Evolutionary conservation across 2,888 invertebrate genomes (phyloP).

Genomic region (Troilus luridus): DNA sequence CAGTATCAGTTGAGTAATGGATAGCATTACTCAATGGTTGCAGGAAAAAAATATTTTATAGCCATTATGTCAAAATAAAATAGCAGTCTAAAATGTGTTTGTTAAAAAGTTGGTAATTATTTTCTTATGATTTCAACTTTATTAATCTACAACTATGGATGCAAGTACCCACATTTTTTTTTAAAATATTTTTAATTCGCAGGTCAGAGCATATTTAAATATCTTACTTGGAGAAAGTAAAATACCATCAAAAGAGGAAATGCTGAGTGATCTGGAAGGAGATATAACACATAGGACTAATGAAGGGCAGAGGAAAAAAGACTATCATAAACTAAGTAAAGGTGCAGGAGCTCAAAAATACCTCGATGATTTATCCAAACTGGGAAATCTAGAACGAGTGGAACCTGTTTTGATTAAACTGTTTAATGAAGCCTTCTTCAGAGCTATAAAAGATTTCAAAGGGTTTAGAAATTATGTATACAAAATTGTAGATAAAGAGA

Average conservation of each 20-base stretch:
- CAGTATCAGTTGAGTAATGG: no score
- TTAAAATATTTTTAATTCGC: conserved; percentile 65
- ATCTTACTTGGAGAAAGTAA: conserved; percentile 76
- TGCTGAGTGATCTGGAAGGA: conserved; percentile 75
- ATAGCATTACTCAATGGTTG: no score
- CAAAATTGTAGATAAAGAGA: conserved; percentile 76
- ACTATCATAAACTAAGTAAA: conserved; percentile 87
- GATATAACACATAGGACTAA: conserved; percentile 75
- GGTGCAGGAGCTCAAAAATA: conserved; percentile 77
- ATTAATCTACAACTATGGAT: background rate
- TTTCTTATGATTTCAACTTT: background rate
- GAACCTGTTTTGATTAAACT: conserved; percentile 80
- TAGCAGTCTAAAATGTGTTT: background rate
- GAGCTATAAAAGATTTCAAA: conserved; percentile 76
- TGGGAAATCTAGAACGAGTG: conserved; percentile 73
- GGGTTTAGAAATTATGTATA: conserved; percentile 77
- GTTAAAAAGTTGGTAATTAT: background rate
- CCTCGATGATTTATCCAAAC: conserved; percentile 75
- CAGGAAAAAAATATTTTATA: no score
- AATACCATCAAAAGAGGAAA: conserved; percentile 76
- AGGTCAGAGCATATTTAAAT: conserved; percentile 78
- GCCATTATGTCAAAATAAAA: background rate
- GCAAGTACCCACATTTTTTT: background rate
- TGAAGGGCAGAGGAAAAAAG: conserved; percentile 78
- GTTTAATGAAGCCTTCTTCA: conserved; percentile 78